Evolutionary conservation across 2,113 vertebrate genomes (phyloP), one percentile per base, ranked within the genome.

Genomic region (Oncorhynchus tshawytscha): DNA sequence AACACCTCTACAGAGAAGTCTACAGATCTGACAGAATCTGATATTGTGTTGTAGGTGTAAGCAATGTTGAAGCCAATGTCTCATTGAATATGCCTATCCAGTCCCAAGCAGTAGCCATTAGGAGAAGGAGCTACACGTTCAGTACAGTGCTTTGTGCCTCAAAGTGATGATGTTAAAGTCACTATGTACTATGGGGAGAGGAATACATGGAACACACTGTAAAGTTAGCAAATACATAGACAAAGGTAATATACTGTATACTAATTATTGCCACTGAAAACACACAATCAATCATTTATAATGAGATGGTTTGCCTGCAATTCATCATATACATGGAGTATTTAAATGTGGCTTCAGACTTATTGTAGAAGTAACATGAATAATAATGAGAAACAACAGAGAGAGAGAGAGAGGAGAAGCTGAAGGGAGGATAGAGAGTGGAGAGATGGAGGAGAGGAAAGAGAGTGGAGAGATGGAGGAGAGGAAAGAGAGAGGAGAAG

Each of bases 241-340:
- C 79, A 84, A 78, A 71, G 70, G 49, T 66, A 81, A 9, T 39
- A 39, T 39, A 45, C 39, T 45, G 9, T 45, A 45, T 45, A 83
- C 90, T 87, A 88, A 90, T 90, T 88, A 87, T 82, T 84, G 74
- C 15, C 73, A 8, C 76, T 70, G 70, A 48, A 75, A 73, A 79
- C 70, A 82, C 80, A 74, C 74, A 90, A 91, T 92, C 87, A 89
- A 90, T 90, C 89, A 90, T 72, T 78, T 75, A 78, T 92, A 92
- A 92, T 90, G 91, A 92, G 90, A 79, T 70, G 2, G 75, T 80
- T 51, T 79, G 75, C 82, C 86, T 79, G 81, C 76, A 82, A 91
- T 92, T 85, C 83, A 91, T 92, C 88, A 91, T 82, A 85, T 71
- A 84, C 80, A 86, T 80, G 25, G 9, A 45, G 87, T 81, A 88